Percentiles rank a stretch among this genome's conserved stretches.
Conservation (phyloP, 1,140 invertebrate species). For the Eueides isabella region DNA sequence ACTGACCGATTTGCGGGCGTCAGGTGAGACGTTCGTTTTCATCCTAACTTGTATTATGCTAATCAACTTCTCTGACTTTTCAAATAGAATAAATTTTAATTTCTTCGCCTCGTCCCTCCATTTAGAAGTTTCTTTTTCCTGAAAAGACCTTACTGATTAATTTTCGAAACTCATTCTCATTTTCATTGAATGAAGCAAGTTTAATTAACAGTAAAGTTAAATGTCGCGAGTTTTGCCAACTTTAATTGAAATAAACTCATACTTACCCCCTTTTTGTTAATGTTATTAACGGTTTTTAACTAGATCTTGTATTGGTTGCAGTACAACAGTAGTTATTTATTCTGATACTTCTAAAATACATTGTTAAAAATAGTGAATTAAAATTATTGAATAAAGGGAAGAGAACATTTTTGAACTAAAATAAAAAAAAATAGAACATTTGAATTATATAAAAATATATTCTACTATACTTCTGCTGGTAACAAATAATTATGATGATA, state of each 20-base stretch:
- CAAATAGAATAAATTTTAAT: constrained; percentile 73
- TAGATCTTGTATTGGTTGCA: not conserved
- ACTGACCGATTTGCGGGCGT: constrained; percentile 47
- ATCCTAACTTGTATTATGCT: constrained; percentile 69
- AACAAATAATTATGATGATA: not conserved
- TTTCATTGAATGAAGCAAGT: constrained; percentile 73
- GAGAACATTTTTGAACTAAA: too few relatives aligned
- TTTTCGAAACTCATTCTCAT: constrained; percentile 72
- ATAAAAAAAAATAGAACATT: too few relatives aligned
- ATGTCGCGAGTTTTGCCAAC: constrained; percentile 50
- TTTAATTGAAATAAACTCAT: constrained; percentile 56
- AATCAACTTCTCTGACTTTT: constrained; percentile 59
- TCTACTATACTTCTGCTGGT: not conserved
- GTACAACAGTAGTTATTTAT: too few relatives aligned
- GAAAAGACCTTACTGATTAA: constrained; percentile 71
- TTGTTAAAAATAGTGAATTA: too few relatives aligned
- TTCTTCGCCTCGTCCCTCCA: constrained; percentile 55
- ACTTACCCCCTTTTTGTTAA: constrained; percentile 12
- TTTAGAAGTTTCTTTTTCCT: constrained; percentile 74
- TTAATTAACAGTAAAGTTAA: constrained; percentile 70
- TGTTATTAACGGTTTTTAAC: not conserved
- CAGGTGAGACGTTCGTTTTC: constrained; percentile 54
- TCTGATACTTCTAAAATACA: too few relatives aligned
- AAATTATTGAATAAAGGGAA: too few relatives aligned
- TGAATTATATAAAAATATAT: not conserved